Conservation (phyloP, 2,888 invertebrate species). For the Ypsolopha sequella region DNA sequence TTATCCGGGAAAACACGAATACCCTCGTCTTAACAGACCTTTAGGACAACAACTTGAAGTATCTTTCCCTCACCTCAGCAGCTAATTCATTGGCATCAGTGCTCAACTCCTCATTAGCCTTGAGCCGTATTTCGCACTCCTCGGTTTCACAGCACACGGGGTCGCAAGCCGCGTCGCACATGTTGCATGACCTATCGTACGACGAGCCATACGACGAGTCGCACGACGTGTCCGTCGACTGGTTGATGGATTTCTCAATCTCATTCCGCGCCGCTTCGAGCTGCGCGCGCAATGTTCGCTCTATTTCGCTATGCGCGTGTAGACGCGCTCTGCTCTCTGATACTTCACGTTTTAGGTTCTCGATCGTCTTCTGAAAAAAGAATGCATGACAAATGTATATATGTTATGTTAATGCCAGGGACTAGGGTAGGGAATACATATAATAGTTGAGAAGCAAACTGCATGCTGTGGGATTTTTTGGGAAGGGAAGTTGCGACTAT, state of each 20-base stretch:
- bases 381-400: background rate
- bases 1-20: background rate
- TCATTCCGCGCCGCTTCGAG: conserved; percentile 55
- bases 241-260: conserved; percentile 16
- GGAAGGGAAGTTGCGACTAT: too few relatives aligned
- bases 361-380: conserved; percentile 52
- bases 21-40: background rate
- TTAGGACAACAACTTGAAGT: background rate
- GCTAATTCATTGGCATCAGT: conserved; percentile 58
- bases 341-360: conserved; percentile 58
- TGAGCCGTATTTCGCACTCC: conserved; percentile 45
- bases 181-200: conserved; percentile 32
- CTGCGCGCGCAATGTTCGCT: conserved; percentile 57
- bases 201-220: conserved; percentile 17
- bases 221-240: conserved; percentile 13
- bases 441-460: too few relatives aligned
- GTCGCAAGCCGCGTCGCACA: conserved; percentile 57
- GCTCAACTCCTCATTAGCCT: conserved; percentile 52
- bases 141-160: conserved; percentile 49
- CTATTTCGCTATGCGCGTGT: conserved; percentile 58
- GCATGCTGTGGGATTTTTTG: too few relatives aligned
- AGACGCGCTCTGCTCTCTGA: conserved; percentile 53
- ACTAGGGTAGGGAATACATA: too few relatives aligned
- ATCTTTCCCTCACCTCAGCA: conserved; percentile 45
- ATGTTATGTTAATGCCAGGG: too few relatives aligned